Percentiles rank a stretch among this genome's conserved stretches.
phyloP scores from a whole-genome alignment of 2,888 invertebrate genomes.

The Plebejus melissa region DNA sequence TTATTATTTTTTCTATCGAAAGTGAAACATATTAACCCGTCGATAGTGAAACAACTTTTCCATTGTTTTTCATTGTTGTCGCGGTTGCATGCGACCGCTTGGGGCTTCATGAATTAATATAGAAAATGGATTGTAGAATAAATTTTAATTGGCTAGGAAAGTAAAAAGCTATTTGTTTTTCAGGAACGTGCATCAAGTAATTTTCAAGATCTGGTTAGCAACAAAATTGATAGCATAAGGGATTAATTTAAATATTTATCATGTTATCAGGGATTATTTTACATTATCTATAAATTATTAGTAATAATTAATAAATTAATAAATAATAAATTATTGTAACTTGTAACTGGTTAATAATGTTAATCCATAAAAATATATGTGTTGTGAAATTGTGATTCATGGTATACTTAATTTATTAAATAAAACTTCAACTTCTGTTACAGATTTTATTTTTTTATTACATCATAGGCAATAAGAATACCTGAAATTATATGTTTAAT shows the following conservation, averaged over 20 bases:
- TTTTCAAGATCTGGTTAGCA: background rate
- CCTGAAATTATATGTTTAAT: background rate
- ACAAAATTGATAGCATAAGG: constrained; percentile 10
- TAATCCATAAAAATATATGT: too few species aligned
- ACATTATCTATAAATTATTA: background rate
- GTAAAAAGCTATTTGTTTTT: constrained; percentile 36
- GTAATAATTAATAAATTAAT: too few species aligned
- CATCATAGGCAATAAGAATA: background rate
- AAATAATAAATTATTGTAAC: too few species aligned
- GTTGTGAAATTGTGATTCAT: background rate
- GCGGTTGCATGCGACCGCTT: too few species aligned
- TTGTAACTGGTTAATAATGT: too few species aligned
- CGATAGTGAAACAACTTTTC: too few species aligned
- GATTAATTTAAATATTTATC: constrained; percentile 27
- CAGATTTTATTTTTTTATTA: background rate
- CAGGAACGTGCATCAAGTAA: constrained; percentile 51
- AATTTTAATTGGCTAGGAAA: too few species aligned
- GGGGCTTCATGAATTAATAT: too few species aligned
- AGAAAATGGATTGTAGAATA: too few species aligned
- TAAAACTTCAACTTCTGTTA: background rate
- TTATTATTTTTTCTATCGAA: too few species aligned
- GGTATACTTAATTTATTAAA: background rate
- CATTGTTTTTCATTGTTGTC: too few species aligned
- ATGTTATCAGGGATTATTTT: background rate
- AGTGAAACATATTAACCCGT: too few species aligned